phyloP scores from a whole-genome alignment of 1,140 invertebrate species.

The Drosophila pruinosa region DNA sequence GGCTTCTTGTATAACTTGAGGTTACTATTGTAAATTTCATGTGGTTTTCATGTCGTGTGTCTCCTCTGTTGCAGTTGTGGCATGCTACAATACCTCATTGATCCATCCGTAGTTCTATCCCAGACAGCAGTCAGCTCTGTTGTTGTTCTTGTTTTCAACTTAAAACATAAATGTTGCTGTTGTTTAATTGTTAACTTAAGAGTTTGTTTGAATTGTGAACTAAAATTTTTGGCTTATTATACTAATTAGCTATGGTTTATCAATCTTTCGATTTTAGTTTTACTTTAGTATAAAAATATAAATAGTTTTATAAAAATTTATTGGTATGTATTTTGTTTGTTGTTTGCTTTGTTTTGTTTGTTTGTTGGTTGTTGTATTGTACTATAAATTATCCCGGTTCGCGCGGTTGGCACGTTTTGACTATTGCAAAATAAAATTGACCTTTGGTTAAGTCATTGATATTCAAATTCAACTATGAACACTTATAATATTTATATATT shows the following conservation, averaged over 20 bases:
- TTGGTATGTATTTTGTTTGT: constrained; percentile 62
- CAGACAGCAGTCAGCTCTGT: constrained; percentile 40
- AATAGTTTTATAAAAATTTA: constrained; percentile 82
- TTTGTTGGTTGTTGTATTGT: constrained; percentile 80
- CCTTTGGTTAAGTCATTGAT: constrained; percentile 28
- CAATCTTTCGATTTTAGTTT: constrained; percentile 39
- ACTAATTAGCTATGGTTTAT: constrained; percentile 75
- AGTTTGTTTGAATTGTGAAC: constrained; percentile 54
- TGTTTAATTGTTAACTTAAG: constrained; percentile 64
- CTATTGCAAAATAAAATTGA: constrained; percentile 81
- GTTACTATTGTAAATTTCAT: constrained; percentile 55
- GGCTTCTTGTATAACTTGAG: constrained; percentile 22
- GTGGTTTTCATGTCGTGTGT: constrained; percentile 31
- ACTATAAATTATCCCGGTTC: constrained; percentile 83
- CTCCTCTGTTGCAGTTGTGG: neutral
- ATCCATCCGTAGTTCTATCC: neutral
- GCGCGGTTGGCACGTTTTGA: constrained; percentile 61
- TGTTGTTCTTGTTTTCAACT: constrained; percentile 47
- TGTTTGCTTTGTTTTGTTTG: constrained; percentile 60
- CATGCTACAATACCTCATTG: neutral
- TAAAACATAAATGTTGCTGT: constrained; percentile 72
- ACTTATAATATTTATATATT: constrained; percentile 65
- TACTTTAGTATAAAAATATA: constrained; percentile 82
- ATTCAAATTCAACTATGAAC: constrained; percentile 68
- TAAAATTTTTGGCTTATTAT: constrained; percentile 77